phyloP scores from a whole-genome alignment of 2,888 invertebrate species.

The Rhimphoctona megacephalus region DNA sequence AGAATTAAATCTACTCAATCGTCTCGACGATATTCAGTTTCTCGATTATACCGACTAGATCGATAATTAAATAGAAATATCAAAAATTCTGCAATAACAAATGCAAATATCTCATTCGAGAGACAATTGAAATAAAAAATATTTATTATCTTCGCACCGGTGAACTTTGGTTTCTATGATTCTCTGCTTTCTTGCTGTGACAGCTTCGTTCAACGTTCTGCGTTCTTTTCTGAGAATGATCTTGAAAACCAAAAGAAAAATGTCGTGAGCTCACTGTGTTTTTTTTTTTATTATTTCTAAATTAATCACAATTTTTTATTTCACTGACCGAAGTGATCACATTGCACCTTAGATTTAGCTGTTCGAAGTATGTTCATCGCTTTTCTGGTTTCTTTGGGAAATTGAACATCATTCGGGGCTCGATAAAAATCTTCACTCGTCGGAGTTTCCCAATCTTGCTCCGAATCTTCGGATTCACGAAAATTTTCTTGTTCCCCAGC shows the following conservation, averaged over 20 bases:
- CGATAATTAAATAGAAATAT: no score
- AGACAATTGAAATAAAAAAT: not conserved
- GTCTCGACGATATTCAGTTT: not conserved
- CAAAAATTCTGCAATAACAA: no score
- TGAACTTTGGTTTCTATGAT: conserved; percentile 21
- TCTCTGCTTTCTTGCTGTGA: not conserved
- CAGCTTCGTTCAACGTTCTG: not conserved
- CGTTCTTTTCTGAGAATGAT: conserved; percentile 30
- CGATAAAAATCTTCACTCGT: conserved; percentile 41
- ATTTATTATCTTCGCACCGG: not conserved
- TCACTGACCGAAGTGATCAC: conserved; percentile 29
- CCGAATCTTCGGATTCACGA: conserved; percentile 49
- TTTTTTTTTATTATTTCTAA: not conserved
- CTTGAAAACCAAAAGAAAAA: conserved; percentile 22
- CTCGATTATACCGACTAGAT: not conserved
- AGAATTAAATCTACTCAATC: not conserved
- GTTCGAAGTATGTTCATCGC: conserved; percentile 74
- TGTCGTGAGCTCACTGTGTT: not conserved
- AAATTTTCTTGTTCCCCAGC: conserved; percentile 20
- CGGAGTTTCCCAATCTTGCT: conserved; percentile 66
- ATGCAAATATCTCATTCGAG: no score
- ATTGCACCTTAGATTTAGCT: conserved; percentile 42
- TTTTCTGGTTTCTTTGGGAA: conserved; percentile 76
- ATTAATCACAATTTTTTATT: conserved; percentile 2
- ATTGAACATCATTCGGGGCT: conserved; percentile 65